A percentile compares a stretch with the other conserved stretches of the same genome.
Evolutionary conservation across 2,113 vertebrate genomes (phyloP).

Genomic region (Colossoma macropomum): DNA sequence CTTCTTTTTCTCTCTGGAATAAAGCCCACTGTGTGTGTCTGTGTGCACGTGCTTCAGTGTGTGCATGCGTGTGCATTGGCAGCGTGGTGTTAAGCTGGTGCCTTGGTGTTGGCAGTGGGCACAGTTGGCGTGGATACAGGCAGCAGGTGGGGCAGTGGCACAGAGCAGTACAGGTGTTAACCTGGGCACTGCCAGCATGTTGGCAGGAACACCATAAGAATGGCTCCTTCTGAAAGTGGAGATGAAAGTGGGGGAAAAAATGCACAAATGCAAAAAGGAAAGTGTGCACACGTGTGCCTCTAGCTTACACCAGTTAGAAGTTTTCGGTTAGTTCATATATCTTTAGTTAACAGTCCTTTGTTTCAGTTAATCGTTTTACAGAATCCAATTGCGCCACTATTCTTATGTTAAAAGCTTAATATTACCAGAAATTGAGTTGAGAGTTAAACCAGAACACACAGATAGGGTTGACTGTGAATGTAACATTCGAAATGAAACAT

Average conservation of each 20-base stretch:
- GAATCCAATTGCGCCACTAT: not conserved
- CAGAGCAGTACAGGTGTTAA: conserved; percentile 6
- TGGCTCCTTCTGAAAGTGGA: conserved; percentile 17
- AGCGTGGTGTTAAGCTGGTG: not conserved
- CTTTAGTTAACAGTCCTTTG: not conserved
- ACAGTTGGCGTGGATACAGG: conserved; percentile 14
- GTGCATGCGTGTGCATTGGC: not conserved
- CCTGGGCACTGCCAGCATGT: conserved; percentile 22
- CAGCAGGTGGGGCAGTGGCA: conserved; percentile 35
- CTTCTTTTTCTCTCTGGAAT: conserved; percentile 21
- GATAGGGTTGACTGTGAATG: too few relatives aligned
- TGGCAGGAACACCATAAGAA: not conserved
- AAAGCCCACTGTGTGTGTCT: not conserved
- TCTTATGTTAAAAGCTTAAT: not conserved
- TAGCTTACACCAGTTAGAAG: not conserved
- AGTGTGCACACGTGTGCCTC: not conserved
- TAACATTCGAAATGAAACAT: too few relatives aligned
- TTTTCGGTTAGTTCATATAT: not conserved
- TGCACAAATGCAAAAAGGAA: not conserved
- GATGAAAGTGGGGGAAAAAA: not conserved
- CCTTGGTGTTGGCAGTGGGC: conserved; percentile 21
- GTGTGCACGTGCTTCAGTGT: not conserved
- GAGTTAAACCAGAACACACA: too few relatives aligned
- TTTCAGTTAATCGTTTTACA: not conserved
- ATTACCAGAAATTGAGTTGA: too few relatives aligned